Conservation (phyloP, 2,113 vertebrate species). For the Apodemus sylvaticus region DNA sequence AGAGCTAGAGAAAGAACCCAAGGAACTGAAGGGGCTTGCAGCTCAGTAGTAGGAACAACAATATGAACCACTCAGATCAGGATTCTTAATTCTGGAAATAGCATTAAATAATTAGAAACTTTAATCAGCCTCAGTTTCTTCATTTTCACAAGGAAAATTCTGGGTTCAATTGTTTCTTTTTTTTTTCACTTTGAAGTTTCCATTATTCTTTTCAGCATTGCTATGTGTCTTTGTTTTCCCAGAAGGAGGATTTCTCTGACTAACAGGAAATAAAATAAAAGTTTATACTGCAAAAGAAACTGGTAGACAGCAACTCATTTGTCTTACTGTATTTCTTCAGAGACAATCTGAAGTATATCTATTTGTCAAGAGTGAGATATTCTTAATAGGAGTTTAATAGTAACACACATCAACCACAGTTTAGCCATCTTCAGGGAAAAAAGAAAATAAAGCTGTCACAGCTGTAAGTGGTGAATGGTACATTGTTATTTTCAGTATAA, state of each 20-base stretch:
- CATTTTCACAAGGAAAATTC: background rate
- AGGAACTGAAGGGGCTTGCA: no score
- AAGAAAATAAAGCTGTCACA: background rate
- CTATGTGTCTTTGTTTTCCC: slow-evolving; percentile 36
- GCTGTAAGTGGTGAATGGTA: background rate
- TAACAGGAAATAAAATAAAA: slow-evolving; percentile 46
- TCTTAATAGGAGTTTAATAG: slow-evolving; percentile 43
- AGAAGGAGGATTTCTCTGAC: slow-evolving; percentile 28
- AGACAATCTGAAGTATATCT: slow-evolving; percentile 22
- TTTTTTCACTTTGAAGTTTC: slow-evolving; percentile 13
- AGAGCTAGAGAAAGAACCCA: no score
- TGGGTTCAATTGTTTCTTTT: background rate
- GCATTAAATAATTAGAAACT: background rate
- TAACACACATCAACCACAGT: background rate
- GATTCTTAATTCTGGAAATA: background rate
- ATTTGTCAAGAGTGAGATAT: slow-evolving; percentile 43
- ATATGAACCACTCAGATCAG: fast-evolving
- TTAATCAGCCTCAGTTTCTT: background rate
- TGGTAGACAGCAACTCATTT: slow-evolving; percentile 9
- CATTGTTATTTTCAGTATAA: background rate
- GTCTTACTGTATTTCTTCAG: slow-evolving; percentile 48
- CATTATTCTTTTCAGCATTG: slow-evolving; percentile 33
- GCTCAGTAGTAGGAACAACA: no score
- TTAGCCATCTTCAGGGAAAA: slow-evolving; percentile 25
- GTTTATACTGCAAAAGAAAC: slow-evolving; percentile 41